Evolutionary conservation across 2,888 invertebrate species (phyloP).

Genomic region (Amorpha juglandis): DNA sequence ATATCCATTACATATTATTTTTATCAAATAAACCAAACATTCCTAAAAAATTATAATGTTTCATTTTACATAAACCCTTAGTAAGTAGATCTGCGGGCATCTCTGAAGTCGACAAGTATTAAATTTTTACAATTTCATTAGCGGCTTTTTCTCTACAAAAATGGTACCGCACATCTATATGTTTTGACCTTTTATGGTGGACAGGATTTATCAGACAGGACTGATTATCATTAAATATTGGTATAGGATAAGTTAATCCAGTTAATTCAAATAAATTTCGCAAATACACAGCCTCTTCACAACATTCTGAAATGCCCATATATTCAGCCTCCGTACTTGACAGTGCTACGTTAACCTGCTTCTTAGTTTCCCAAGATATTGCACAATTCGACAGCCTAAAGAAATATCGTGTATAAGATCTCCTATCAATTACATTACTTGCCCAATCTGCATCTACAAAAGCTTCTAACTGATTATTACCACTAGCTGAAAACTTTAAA

Average conservation of each 20-base stretch:
- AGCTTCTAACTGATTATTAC: background rate
- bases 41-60: background rate
- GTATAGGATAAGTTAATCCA: background rate
- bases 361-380: slow-evolving; percentile 31
- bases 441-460: slow-evolving; percentile 34
- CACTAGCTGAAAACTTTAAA: slow-evolving; percentile 28
- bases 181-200: background rate
- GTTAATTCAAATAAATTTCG: background rate
- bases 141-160: background rate
- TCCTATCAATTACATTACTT: slow-evolving; percentile 26
- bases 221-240: background rate
- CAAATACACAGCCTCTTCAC: background rate
- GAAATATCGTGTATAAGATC: slow-evolving; percentile 32
- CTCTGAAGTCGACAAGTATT: background rate
- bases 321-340: background rate
- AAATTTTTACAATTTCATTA: background rate
- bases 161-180: background rate
- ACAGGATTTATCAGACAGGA: background rate
- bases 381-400: slow-evolving; percentile 26
- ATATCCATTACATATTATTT: background rate
- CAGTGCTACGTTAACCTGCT: slow-evolving; percentile 7
- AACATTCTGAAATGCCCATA: background rate
- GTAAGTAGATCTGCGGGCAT: background rate
- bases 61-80: background rate
- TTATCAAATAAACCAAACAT: background rate